phyloP scores from a whole-genome alignment of 1,140 invertebrate genomes.

The Drosophila jambulina region DNA sequence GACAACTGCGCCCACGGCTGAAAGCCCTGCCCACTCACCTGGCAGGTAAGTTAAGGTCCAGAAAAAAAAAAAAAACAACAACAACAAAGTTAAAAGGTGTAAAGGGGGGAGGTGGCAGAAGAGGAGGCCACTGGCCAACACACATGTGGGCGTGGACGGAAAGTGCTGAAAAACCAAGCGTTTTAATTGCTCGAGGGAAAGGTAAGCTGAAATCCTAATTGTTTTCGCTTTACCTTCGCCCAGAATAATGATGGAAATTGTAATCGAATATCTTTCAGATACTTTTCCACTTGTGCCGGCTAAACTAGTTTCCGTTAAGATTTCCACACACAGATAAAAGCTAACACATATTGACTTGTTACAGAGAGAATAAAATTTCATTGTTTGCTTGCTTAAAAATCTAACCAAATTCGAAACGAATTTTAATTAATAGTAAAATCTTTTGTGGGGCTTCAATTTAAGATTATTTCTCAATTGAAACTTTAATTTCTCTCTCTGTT shows the following conservation, averaged over 20 bases:
- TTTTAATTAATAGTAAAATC: too few relatives aligned
- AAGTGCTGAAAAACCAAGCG: constrained; percentile 41
- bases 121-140: constrained; percentile 17
- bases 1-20: constrained; percentile 76
- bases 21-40: constrained; percentile 48
- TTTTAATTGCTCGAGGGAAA: constrained; percentile 45
- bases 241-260: constrained; percentile 39
- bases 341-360: constrained; percentile 29
- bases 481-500: constrained; percentile 2
- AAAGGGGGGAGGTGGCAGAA: background rate
- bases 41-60: constrained; percentile 23
- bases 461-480: too few relatives aligned
- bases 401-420: too few relatives aligned
- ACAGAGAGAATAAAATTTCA: background rate
- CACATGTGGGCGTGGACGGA: constrained; percentile 42
- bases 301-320: constrained; percentile 75
- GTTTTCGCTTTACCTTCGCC: constrained; percentile 56
- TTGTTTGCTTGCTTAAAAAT: background rate
- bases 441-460: too few relatives aligned
- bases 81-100: background rate
- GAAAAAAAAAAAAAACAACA: background rate
- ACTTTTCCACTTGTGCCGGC: constrained; percentile 50
- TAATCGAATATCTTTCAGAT: constrained; percentile 48
- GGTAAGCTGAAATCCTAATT: constrained; percentile 62
- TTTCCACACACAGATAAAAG: constrained; percentile 52